A percentile compares a stretch with the other conserved stretches of the same genome.
Evolutionary conservation across 2,888 invertebrate genomes (phyloP).

Genomic region (Hyposoter didymator): DNA sequence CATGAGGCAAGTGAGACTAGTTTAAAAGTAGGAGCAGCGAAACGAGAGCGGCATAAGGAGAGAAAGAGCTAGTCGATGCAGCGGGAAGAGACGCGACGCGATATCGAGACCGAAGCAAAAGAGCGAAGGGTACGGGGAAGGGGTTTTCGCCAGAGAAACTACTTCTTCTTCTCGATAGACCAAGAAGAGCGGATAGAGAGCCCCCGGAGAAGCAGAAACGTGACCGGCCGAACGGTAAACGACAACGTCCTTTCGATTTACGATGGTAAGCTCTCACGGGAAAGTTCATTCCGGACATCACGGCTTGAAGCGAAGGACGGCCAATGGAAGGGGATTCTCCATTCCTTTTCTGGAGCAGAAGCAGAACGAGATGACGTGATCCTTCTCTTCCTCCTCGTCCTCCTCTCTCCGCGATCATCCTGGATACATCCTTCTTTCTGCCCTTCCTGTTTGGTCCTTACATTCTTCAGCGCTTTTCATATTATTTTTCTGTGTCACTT

Average conservation of each 20-base stretch:
- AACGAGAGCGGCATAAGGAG: slow-evolving; percentile 53
- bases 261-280: slow-evolving; percentile 71
- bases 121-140: slow-evolving; percentile 22
- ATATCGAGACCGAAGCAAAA: slow-evolving; percentile 28
- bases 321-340: slow-evolving; percentile 44
- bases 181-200: slow-evolving; percentile 52
- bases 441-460: slow-evolving; percentile 4
- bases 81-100: not conserved
- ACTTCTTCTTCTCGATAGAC: slow-evolving; percentile 37
- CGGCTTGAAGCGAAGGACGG: slow-evolving; percentile 34
- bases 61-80: slow-evolving; percentile 41
- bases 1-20: slow-evolving; percentile 39
- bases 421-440: slow-evolving; percentile 17
- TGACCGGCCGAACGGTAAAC: slow-evolving; percentile 72
- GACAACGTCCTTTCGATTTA: slow-evolving; percentile 73
- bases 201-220: slow-evolving; percentile 69
- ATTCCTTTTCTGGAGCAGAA: slow-evolving; percentile 57
- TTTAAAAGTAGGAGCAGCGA: slow-evolving; percentile 14
- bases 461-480: not conserved
- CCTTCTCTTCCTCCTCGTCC: not conserved
- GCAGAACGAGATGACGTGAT: slow-evolving; percentile 60
- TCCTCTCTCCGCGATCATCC: slow-evolving; percentile 27
- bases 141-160: slow-evolving; percentile 38
- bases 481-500: slow-evolving; percentile 9
- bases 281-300: slow-evolving; percentile 67